Conservation (phyloP, 2,113 vertebrate genomes). For the Osmerus mordax region DNA sequence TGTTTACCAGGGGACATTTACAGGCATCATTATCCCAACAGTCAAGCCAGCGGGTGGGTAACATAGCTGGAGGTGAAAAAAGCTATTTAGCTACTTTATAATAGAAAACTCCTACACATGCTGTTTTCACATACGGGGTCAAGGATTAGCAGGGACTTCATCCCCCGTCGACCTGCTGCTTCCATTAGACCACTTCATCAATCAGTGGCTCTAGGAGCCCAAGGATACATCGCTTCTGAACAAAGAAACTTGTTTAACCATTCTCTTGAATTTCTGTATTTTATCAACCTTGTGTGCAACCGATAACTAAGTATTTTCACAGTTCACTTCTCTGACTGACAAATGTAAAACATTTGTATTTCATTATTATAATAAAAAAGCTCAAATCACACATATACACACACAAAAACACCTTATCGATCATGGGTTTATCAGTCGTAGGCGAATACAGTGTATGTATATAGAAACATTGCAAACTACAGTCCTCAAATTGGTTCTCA, state of each 20-base stretch:
- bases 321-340: too few relatives aligned
- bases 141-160: conserved; percentile 58
- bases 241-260: neutral
- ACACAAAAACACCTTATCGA: too few relatives aligned
- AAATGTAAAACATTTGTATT: too few relatives aligned
- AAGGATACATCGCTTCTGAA: neutral
- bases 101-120: conserved; percentile 61
- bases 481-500: too few relatives aligned
- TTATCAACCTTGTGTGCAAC: neutral
- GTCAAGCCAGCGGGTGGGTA: conserved; percentile 69
- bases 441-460: too few relatives aligned
- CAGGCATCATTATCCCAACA: conserved; percentile 72
- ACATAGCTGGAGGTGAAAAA: conserved; percentile 81
- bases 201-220: conserved; percentile 32
- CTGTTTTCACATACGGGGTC: conserved; percentile 63
- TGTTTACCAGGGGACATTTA: conserved; percentile 71
- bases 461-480: too few relatives aligned
- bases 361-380: too few relatives aligned
- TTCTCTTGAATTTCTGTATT: neutral
- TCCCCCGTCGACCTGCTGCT: conserved; percentile 54
- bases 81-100: conserved; percentile 78
- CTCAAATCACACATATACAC: too few relatives aligned
- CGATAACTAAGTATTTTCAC: too few relatives aligned
- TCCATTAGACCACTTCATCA: conserved; percentile 67
- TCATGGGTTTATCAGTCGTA: too few relatives aligned